Evolutionary conservation across 1,140 invertebrate genomes (phyloP).

Genomic region (Vanessa tameamea): DNA sequence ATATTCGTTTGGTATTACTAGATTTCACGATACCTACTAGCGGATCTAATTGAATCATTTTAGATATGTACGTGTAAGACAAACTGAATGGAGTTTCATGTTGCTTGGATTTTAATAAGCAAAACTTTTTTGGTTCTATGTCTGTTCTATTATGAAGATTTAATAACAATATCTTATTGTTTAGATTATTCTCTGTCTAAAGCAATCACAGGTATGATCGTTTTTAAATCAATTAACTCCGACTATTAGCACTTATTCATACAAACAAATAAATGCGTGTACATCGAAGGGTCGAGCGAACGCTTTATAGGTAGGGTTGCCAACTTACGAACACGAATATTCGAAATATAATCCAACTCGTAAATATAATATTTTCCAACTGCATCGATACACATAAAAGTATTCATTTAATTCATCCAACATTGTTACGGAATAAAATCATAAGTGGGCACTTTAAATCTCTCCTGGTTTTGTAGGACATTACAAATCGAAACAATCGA

Average conservation of each 20-base stretch:
- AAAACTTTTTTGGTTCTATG: background rate
- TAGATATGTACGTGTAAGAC: background rate
- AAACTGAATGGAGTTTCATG: background rate
- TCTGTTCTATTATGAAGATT: background rate
- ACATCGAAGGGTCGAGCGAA: constrained; percentile 1
- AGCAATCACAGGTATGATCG: background rate
- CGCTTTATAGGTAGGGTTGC: constrained; percentile 6
- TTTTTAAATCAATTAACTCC: constrained; percentile 1
- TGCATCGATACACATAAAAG: background rate
- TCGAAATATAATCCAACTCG: background rate
- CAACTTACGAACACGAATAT: constrained; percentile 2
- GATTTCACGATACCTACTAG: constrained; percentile 5
- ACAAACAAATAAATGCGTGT: constrained; percentile 13
- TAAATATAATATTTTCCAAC: background rate
- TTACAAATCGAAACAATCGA: background rate
- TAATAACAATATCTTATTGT: background rate
- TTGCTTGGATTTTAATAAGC: background rate
- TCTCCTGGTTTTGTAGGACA: background rate
- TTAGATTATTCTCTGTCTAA: background rate
- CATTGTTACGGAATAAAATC: background rate
- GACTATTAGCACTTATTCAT: constrained; percentile 6
- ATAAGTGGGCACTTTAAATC: constrained; percentile 1
- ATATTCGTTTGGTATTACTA: constrained; percentile 22
- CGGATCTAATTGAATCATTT: background rate
- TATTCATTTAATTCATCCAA: background rate